Base-by-base conservation (phyloP, 2,797 vertebrate species). In the Gymnoscopelus braueri region DNA sequence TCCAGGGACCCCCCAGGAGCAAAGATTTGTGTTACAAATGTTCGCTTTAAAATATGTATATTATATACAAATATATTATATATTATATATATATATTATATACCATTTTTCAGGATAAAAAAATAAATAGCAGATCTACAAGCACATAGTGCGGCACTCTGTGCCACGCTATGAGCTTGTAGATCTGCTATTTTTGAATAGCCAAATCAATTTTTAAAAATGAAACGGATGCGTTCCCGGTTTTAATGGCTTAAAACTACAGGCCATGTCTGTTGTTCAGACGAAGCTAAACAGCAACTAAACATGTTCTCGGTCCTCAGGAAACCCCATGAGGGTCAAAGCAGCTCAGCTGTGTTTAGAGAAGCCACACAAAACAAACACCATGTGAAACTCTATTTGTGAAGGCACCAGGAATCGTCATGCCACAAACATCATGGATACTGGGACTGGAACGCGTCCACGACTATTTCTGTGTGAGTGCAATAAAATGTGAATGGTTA, bases 391-490 rank as follows among this genome's bases (percentile, higher is more conserved):
- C 60, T 58, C 71, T 82, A 80, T 83, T 83, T 74, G 83, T 86
- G 83, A 55, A 63, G 49, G 54, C 60, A 12, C 47, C 14, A 13
- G 66, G 65, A 78, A 76, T 86, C 68, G 72, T 78, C 49, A 60
- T 63, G 52, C 64, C 75, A 83, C 74, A 70, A 84, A 77, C 82
- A 71, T 14, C 24, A 67, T 61, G 63, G 69, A 81, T 32, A 39
- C 65, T 65, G 19, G 19, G 1, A 50, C 62, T 84, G 81, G 80
- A 90, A 58, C 67, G 74, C 68, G 13, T 86, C 82, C 74, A 72
- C 70, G 78, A 72, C 66, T 88, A 88, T 89, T 84, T 85, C 58
- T 83, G 75, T 81, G 65, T 12, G 63, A 65, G 74, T 72, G 83
- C 76, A 77, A 72, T 81, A 80, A 88, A 84, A 80, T 47, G 52